phyloP scores from a whole-genome alignment of 2,888 invertebrate genomes.

The Pandemis heparana region DNA sequence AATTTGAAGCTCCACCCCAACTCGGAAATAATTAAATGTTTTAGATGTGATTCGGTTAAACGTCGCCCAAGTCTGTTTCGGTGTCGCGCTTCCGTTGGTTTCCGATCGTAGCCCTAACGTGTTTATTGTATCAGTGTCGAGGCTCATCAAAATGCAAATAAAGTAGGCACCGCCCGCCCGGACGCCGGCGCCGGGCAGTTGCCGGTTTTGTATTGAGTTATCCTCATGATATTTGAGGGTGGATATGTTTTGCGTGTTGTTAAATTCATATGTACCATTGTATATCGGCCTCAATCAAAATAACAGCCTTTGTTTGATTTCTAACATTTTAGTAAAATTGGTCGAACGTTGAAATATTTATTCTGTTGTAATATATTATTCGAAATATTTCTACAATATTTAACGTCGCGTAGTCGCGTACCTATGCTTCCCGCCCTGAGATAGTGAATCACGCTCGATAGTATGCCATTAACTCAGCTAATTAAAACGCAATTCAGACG shows the following conservation, averaged over 20 bases:
- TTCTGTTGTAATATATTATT: neutral
- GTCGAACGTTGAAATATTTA: neutral
- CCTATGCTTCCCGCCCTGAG: neutral
- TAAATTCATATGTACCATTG: conserved; percentile 9
- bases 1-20: conserved; percentile 8
- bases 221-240: conserved; percentile 55
- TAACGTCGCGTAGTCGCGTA: neutral
- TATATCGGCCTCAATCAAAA: neutral
- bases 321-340: neutral
- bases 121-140: conserved; percentile 84
- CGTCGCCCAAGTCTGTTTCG: conserved; percentile 61
- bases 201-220: conserved; percentile 78
- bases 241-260: conserved; percentile 48
- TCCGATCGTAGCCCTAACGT: conserved; percentile 65
- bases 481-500: conserved; percentile 1
- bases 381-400: neutral
- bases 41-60: conserved; percentile 72
- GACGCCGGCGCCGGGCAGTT: conserved; percentile 73
- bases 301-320: neutral
- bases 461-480: neutral
- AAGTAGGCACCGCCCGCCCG: conserved; percentile 60
- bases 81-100: conserved; percentile 47
- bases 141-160: conserved; percentile 86
- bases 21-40: conserved; percentile 36
- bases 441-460: neutral